Evolutionary conservation across 2,113 vertebrate species (phyloP), one percentile per base, ranked within the genome.

Genomic region (Xyrauchen texanus): DNA sequence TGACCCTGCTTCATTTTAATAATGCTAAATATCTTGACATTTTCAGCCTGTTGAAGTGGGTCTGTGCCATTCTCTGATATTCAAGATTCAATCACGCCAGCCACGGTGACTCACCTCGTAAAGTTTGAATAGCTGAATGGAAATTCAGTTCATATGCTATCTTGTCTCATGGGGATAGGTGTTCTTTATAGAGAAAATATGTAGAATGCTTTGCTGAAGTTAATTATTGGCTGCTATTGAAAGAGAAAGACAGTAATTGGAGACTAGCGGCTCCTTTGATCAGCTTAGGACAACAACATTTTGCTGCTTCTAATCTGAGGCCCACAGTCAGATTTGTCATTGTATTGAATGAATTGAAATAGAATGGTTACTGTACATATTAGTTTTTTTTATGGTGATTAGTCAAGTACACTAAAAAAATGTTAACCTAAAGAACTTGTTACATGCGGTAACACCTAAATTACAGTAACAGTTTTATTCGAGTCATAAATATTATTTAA

Each of bases 181-280:
- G 82, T 88, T 73, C 81, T 86, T 85, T 83, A 84, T 87, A 81
- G 60, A 46, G 21, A 73, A 88, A 88, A 87, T 79, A 83, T 83
- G 77, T 81, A 84, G 77, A 81, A 78, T 85, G 82, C 78, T 82
- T 81, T 87, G 77, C 78, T 74, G 72, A 55, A 62, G 68, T 79
- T 87, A 84, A 86, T 89, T 87, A 85, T 77, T 74, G 44, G 78
- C 82, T 82, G 66, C 70, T 81, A 42, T 83, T 80, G 79, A 80
- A 55, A 79, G 68, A 81, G 79, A 83, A 74, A 81, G 85, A 86
- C 71, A 70, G 70, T 87, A 89, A 87, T 86, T 90, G 84, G 81
- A 53, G 44, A 85, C 57, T 68, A 68, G 77, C 42, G 53, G 77
- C 57, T 70, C 67, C 74, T 85, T 86, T 78, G 78, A 88, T 87